Conservation (phyloP, 2,113 vertebrate species). For the Dicerorhinus sumatrensis region DNA sequence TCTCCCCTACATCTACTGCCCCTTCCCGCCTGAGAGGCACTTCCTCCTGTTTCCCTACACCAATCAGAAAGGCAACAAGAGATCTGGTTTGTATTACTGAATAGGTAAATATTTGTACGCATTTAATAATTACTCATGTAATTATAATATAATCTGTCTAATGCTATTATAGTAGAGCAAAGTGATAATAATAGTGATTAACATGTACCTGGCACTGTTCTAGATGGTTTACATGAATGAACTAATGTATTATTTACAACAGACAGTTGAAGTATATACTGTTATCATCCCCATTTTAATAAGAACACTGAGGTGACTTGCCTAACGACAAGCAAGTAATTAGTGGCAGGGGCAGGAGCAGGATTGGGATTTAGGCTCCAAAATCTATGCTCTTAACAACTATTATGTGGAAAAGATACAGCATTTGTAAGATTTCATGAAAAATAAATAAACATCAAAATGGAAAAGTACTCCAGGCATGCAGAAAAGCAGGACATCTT, state of each 20-base stretch:
- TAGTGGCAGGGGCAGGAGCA: background rate
- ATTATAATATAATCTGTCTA: background rate
- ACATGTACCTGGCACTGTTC: background rate
- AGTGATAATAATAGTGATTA: background rate
- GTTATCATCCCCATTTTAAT: background rate
- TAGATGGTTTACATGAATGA: background rate
- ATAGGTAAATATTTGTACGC: conserved; percentile 39
- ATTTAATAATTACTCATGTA: background rate
- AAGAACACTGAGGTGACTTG: background rate
- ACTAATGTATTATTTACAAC: background rate
- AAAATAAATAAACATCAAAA: background rate
- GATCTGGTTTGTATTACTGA: background rate
- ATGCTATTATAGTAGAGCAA: background rate
- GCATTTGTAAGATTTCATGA: background rate
- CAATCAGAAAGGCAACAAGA: background rate
- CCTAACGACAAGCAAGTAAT: background rate
- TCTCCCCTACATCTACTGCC: too few species aligned
- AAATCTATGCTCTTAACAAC: background rate
- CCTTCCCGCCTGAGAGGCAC: background rate
- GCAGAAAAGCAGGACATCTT: background rate
- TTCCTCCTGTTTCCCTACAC: background rate
- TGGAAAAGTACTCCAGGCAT: background rate
- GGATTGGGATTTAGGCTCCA: background rate
- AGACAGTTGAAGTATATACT: background rate
- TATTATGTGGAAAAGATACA: background rate